A percentile compares a stretch with the other conserved stretches of the same genome.
These are phyloP conservation scores for Hirtodrosophila trivittata DNA, from an alignment of 2,888 invertebrate species.

Conservation along the genomic window DNA sequence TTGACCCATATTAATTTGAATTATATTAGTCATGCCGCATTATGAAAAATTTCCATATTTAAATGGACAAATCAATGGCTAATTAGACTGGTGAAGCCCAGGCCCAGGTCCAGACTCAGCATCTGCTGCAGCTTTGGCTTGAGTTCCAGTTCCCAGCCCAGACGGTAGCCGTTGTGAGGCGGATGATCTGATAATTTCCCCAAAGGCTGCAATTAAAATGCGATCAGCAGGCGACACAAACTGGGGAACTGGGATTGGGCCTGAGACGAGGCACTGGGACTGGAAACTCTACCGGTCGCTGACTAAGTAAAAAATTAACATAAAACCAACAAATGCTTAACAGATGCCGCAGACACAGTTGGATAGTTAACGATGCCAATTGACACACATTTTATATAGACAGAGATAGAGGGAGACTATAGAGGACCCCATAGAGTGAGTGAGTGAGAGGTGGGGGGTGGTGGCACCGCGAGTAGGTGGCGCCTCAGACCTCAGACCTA, in stretches of 20 bases:
- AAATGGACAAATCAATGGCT: constrained; percentile 70
- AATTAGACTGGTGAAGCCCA: constrained; percentile 48
- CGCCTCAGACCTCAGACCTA: constrained; percentile 37
- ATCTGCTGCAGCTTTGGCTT: not conserved
- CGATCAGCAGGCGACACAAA: constrained; percentile 61
- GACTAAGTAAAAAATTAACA: constrained; percentile 57
- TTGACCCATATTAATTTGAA: constrained; percentile 49
- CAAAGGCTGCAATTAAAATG: constrained; percentile 69
- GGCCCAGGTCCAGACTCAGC: not conserved
- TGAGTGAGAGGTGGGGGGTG: not conserved
- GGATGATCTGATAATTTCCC: constrained; percentile 36
- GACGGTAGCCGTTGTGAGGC: constrained; percentile 51
- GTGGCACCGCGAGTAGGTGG: constrained; percentile 18
- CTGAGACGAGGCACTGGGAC: not conserved
- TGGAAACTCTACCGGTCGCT: constrained; percentile 5
- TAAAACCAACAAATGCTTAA: constrained; percentile 45
- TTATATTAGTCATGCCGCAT: constrained; percentile 61
- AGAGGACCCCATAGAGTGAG: constrained; percentile 6
- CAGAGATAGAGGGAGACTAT: constrained; percentile 2
- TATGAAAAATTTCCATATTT: constrained; percentile 63
- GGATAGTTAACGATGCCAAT: constrained; percentile 45
- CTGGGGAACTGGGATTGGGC: not conserved
- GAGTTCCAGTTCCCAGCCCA: constrained; percentile 21
- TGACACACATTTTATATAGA: constrained; percentile 67
- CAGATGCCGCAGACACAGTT: constrained; percentile 16